Evolutionary conservation across 2,113 vertebrate species (phyloP), one percentile per base, ranked within the genome.

Genomic region (Cyrtonyx montezumae): DNA sequence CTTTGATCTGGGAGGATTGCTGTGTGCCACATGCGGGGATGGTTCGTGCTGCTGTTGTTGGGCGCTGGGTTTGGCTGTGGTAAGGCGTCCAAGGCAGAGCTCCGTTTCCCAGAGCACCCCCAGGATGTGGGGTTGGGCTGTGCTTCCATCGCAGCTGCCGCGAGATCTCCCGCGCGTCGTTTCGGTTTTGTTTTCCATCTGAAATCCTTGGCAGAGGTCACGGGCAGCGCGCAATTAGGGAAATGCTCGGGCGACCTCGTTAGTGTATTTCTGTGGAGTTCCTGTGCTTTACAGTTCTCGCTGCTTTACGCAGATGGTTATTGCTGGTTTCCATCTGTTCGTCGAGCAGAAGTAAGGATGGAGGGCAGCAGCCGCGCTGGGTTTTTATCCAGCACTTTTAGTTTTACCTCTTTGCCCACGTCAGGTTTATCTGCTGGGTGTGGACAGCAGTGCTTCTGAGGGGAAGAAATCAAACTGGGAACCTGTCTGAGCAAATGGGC

Each of bases 241-340:
- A 93, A 90, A 91, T 83, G 40, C 74, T 74, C 87, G 55, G 74
- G 25, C 91, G 91, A 79, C 90, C 88, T 84, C 79, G 90, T 91
- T 95, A 91, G 71, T 91, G 84, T 94, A 83, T 93, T 89, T 95
- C 49, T 94, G 78, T 87, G 89, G 79, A 70, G 59, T 86, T 88
- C 82, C 25, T 93, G 87, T 89, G 88, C 80, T 85, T 88, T 78
- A 30, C 66, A 74, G 79, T 83, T 89, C 91, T 59, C 65, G 90
- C 91, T 61, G 91, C 73, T 92, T 93, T 79, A 80, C 79, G 48
- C 95, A 93, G 93, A 90, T 96, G 93, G 91, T 91, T 95, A 90
- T 95, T 95, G 91, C 93, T 96, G 79, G 61, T 87, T 93, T 92
- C 95, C 90, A 93, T 90, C 92, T 97, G 95, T 88, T 93, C 21